Evolutionary conservation across 2,888 invertebrate genomes (phyloP).

Genomic region (Empis stercorea): DNA sequence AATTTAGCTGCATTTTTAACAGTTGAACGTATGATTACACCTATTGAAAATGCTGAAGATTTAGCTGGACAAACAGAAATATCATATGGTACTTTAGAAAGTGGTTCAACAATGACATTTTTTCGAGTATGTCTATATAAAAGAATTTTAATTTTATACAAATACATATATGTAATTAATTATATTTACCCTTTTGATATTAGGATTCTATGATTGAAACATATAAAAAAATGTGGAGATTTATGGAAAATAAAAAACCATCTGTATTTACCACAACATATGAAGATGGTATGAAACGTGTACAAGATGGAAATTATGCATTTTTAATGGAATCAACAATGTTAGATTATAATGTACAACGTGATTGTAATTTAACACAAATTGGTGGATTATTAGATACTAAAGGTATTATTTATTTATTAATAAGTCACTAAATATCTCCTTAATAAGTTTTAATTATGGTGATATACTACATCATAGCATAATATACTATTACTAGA

Average conservation of each 20-base stretch:
- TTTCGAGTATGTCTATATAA: slow-evolving; percentile 49
- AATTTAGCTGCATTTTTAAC: slow-evolving; percentile 86
- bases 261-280: slow-evolving; percentile 61
- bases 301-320: slow-evolving; percentile 69
- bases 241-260: slow-evolving; percentile 60
- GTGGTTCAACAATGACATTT: slow-evolving; percentile 81
- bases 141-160: not conserved
- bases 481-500: no score
- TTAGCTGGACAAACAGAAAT: slow-evolving; percentile 72
- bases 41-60: slow-evolving; percentile 76
- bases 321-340: slow-evolving; percentile 84
- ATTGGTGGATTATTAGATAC: slow-evolving; percentile 73
- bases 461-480: no score
- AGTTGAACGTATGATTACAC: slow-evolving; percentile 77
- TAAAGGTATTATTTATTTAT: slow-evolving; percentile 49
- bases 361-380: slow-evolving; percentile 77
- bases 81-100: slow-evolving; percentile 67
- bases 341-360: slow-evolving; percentile 68
- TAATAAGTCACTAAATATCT: no score
- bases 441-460: no score
- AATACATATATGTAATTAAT: not conserved
- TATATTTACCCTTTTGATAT: not conserved
- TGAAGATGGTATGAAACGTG: slow-evolving; percentile 61
- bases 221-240: slow-evolving; percentile 72
- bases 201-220: slow-evolving; percentile 69